These are phyloP conservation scores for Drosophila bipectinata DNA, from an alignment of 1,140 invertebrate species.

Conservation along the genomic window DNA sequence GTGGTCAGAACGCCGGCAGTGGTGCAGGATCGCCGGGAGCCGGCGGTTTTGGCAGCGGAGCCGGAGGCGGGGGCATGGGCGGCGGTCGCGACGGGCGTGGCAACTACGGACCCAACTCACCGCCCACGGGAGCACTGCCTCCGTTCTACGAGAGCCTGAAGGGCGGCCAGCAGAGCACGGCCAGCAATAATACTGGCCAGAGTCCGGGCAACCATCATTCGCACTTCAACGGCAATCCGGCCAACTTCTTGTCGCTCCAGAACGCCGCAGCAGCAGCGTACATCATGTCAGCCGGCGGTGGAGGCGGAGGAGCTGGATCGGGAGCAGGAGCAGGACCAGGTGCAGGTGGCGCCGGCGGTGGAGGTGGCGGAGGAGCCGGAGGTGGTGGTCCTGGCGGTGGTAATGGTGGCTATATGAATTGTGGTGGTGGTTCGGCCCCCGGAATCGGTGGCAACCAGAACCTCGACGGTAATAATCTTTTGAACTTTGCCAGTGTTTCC, in stretches of 20 bases:
- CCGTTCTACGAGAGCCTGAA: constrained; percentile 94
- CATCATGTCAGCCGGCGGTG: constrained; percentile 68
- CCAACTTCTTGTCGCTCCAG: constrained; percentile 86
- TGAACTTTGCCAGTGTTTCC: constrained; percentile 76
- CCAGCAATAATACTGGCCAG: constrained; percentile 36
- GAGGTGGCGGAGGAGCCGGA: constrained; percentile 16
- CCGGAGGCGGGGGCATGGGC: constrained; percentile 88
- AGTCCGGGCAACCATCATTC: constrained; percentile 7
- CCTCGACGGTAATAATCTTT: constrained; percentile 73
- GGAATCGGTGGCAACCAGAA: constrained; percentile 22
- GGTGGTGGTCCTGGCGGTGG: constrained; percentile 12
- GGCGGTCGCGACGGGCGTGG: constrained; percentile 90
- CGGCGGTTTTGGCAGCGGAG: constrained; percentile 85
- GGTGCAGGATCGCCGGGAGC: constrained; percentile 85
- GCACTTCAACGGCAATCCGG: constrained; percentile 84
- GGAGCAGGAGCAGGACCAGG: constrained; percentile 4
- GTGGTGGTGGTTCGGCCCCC: constrained; percentile 9
- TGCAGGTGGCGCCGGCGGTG: constrained; percentile 9
- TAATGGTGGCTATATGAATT: constrained; percentile 39
- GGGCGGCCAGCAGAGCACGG: constrained; percentile 86
- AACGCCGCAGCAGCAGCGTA: constrained; percentile 76
- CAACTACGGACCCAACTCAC: constrained; percentile 92
- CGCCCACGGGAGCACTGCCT: constrained; percentile 91
- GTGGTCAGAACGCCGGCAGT: constrained; percentile 84
- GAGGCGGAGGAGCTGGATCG: constrained; percentile 15